phyloP scores from a whole-genome alignment of 2,113 vertebrate genomes.

The Phylloscopus trochiloides region DNA sequence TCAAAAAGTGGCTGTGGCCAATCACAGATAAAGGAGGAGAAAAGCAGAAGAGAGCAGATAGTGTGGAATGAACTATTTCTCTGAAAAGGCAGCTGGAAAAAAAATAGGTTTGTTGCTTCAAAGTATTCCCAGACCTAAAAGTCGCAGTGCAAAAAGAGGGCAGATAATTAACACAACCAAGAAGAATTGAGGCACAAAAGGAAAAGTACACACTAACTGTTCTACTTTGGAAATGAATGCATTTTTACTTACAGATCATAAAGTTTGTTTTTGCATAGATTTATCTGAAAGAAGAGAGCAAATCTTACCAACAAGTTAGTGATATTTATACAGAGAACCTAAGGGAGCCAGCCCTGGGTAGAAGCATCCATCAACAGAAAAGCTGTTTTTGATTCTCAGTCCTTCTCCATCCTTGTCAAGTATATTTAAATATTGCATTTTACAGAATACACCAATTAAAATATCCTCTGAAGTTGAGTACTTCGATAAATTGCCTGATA shows the following conservation, averaged over 20 bases:
- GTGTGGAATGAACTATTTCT: conserved; percentile 85
- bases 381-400: conserved; percentile 70
- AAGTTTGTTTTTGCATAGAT: conserved; percentile 85
- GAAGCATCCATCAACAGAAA: conserved; percentile 59
- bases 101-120: conserved; percentile 78
- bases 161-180: conserved; percentile 81
- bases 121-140: conserved; percentile 85
- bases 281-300: conserved; percentile 87
- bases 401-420: conserved; percentile 65
- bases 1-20: conserved; percentile 85
- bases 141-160: conserved; percentile 79
- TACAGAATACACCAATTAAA: conserved; percentile 76
- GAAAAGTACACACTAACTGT: conserved; percentile 84
- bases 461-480: conserved; percentile 68
- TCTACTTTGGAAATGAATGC: conserved; percentile 98
- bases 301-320: conserved; percentile 80
- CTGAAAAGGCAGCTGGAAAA: conserved; percentile 80
- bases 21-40: conserved; percentile 81
- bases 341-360: conserved; percentile 68
- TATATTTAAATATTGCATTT: conserved; percentile 69
- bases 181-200: conserved; percentile 86
- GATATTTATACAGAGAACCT: conserved; percentile 75
- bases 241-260: conserved; percentile 97
- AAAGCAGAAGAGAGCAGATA: conserved; percentile 84
- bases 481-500: conserved; percentile 73